A percentile compares a stretch with the other conserved stretches of the same genome.
Conservation (phyloP, 1,140 invertebrate genomes). For the Maconellicoccus hirsutus region DNA sequence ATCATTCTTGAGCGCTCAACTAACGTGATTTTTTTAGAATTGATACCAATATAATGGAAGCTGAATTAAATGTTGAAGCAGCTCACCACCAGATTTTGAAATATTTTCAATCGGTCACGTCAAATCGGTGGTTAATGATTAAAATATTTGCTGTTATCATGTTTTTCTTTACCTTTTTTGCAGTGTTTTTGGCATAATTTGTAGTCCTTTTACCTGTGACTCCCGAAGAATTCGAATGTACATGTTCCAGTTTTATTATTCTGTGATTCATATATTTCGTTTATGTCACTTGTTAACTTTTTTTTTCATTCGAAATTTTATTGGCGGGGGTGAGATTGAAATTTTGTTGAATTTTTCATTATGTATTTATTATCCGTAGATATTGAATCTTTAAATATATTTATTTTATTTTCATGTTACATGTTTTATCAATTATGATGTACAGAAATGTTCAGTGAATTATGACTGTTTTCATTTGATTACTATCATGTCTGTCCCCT, state of each 20-base stretch:
- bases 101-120: constrained; percentile 95
- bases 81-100: constrained; percentile 94
- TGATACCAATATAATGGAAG: constrained; percentile 92
- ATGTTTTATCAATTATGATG: too few relatives aligned
- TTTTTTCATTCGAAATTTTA: not conserved
- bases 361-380: not conserved
- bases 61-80: constrained; percentile 91
- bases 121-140: constrained; percentile 98
- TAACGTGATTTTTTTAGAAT: constrained; percentile 52
- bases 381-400: not conserved
- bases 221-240: too few relatives aligned
- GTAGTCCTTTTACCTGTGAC: not conserved
- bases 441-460: too few relatives aligned
- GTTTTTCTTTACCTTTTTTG: constrained; percentile 98
- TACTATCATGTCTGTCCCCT: too few relatives aligned
- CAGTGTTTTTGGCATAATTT: constrained; percentile 61
- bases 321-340: not conserved
- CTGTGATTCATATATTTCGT: not conserved
- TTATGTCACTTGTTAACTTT: not conserved
- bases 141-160: constrained; percentile 98
- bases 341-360: not conserved
- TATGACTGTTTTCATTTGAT: too few relatives aligned
- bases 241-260: not conserved
- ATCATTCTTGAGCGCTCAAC: constrained; percentile 22
- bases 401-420: not conserved